Percentiles rank a stretch among this genome's conserved stretches.
Conservation (phyloP, 2,113 vertebrate genomes). For the Ramphastos sulfuratus region DNA sequence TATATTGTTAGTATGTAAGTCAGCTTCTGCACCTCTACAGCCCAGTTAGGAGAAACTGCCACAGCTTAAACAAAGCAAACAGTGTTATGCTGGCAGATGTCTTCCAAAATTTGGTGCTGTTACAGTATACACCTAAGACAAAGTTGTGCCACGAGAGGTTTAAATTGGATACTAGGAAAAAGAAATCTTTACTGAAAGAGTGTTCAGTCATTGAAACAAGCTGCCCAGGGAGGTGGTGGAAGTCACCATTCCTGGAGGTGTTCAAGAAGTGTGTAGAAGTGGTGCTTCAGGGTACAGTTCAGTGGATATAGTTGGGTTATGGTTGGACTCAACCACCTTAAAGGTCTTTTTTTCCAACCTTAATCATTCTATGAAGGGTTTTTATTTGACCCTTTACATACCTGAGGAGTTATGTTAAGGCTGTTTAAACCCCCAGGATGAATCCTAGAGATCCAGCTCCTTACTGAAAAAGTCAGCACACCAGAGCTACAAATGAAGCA, state of each 20-base stretch:
- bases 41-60: not conserved
- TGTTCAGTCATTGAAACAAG: too few species aligned
- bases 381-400: not conserved
- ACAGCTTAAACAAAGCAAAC: not conserved
- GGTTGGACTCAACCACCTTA: too few species aligned
- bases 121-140: not conserved
- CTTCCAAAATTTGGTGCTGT: not conserved
- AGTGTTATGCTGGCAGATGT: not conserved
- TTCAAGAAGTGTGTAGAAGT: too few species aligned
- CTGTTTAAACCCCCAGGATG: not conserved
- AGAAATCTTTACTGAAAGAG: too few species aligned
- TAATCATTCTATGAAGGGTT: not conserved
- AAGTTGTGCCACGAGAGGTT: too few species aligned
- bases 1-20: not conserved
- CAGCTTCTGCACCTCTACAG: not conserved
- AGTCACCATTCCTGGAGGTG: too few species aligned
- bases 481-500: not conserved
- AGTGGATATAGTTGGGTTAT: too few species aligned
- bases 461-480: not conserved
- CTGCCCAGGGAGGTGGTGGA: too few species aligned
- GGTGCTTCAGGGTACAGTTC: too few species aligned
- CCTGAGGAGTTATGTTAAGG: not conserved
- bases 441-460: rapidly evolving
- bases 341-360: too few species aligned
- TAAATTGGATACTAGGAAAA: too few species aligned